Conservation (phyloP, 2,888 invertebrate genomes). For the Willowsia nigromaculata region DNA sequence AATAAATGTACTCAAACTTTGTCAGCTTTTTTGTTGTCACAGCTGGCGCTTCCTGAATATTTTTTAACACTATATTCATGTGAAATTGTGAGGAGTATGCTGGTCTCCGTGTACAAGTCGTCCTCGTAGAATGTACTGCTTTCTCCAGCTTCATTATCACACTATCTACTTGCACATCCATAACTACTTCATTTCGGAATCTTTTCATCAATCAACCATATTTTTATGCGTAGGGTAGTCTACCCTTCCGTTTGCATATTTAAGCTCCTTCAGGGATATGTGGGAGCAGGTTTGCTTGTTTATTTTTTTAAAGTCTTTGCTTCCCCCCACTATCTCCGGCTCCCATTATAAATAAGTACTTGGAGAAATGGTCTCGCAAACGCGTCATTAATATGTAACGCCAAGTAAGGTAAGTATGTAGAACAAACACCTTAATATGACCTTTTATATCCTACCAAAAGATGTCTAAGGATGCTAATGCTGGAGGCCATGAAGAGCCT, state of each 20-base stretch:
- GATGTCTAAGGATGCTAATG: no score
- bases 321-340: no score
- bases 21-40: conserved; percentile 38
- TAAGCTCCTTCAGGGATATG: background rate
- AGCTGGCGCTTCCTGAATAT: conserved; percentile 19
- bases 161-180: background rate
- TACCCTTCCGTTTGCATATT: background rate
- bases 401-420: no score
- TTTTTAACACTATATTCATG: background rate
- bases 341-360: no score
- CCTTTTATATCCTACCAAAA: no score
- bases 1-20: background rate
- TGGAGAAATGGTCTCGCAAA: no score
- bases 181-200: background rate
- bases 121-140: background rate
- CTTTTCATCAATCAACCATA: background rate
- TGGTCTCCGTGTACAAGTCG: background rate
- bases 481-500: no score
- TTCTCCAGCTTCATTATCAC: background rate
- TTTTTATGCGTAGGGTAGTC: background rate
- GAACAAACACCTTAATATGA: no score
- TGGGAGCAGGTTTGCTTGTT: no score
- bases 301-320: no score
- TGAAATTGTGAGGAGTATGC: background rate
- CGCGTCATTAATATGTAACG: no score